Conservation (phyloP, 2,797 vertebrate genomes). For the Enteromius radiatus region DNA sequence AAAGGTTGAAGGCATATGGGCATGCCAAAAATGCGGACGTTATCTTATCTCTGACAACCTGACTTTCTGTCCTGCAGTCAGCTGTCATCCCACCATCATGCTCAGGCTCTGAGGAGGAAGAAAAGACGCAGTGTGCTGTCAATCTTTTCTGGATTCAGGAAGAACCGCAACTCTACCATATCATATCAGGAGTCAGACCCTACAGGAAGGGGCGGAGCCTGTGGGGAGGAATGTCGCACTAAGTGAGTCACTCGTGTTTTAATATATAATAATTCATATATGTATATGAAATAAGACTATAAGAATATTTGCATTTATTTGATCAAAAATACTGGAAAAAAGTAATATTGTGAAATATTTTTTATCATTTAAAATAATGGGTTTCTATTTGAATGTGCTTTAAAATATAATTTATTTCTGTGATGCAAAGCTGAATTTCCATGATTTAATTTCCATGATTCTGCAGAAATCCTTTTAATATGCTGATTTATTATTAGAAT, state of each 20-base stretch:
- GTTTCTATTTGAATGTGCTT: too few relatives aligned
- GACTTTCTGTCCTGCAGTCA: slow-evolving; percentile 69
- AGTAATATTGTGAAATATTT: too few relatives aligned
- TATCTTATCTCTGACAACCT: slow-evolving; percentile 9
- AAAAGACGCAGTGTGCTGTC: slow-evolving; percentile 80
- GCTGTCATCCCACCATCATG: slow-evolving; percentile 77
- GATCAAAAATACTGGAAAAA: too few relatives aligned
- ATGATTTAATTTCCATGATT: too few relatives aligned
- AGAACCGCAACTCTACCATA: slow-evolving; percentile 78
- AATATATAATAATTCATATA: not conserved
- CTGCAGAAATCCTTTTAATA: too few relatives aligned
- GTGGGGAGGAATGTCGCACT: slow-evolving; percentile 60
- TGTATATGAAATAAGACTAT: too few relatives aligned
- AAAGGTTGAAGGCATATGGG: slow-evolving; percentile 8
- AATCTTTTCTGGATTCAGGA: slow-evolving; percentile 81
- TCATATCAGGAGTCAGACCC: slow-evolving; percentile 76
- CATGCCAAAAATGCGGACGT: not conserved
- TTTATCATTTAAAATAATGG: too few relatives aligned
- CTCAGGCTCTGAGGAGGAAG: slow-evolving; percentile 79
- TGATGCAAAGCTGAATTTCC: too few relatives aligned
- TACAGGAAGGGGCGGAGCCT: slow-evolving; percentile 53
- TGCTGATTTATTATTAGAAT: too few relatives aligned
- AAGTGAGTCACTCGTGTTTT: slow-evolving; percentile 29
- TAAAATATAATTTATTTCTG: too few relatives aligned
- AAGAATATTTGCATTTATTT: too few relatives aligned